Evolutionary conservation across 1,140 invertebrate species (phyloP).

Genomic region (Homalodisca vitripennis): DNA sequence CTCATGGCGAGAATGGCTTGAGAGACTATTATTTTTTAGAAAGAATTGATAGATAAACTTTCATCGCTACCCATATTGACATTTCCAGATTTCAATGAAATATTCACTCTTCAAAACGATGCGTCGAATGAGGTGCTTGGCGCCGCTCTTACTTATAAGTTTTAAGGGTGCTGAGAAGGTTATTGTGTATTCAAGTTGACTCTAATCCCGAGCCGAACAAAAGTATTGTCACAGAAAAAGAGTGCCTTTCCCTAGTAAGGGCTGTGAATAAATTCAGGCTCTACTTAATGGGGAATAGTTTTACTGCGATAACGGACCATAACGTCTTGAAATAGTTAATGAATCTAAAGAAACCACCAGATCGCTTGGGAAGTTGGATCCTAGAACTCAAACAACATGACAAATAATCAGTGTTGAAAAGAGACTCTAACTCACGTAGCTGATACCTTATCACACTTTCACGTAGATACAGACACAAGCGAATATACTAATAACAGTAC

Average conservation of each 20-base stretch:
- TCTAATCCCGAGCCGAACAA: slow-evolving; percentile 42
- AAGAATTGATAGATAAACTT: no score
- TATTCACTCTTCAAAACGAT: slow-evolving; percentile 43
- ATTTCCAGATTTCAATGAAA: slow-evolving; percentile 40
- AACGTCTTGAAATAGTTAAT: slow-evolving; percentile 46
- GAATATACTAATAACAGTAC: no score
- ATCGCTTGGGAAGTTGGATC: slow-evolving; percentile 37
- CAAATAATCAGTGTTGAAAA: no score
- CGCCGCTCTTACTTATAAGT: slow-evolving; percentile 41
- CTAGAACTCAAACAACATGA: slow-evolving; percentile 44
- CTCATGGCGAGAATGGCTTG: background rate
- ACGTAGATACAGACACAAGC: no score
- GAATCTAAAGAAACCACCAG: slow-evolving; percentile 44
- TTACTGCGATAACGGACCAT: slow-evolving; percentile 50
- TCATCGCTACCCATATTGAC: slow-evolving; percentile 34
- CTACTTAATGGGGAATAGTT: slow-evolving; percentile 47
- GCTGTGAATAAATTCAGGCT: slow-evolving; percentile 44
- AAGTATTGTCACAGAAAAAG: slow-evolving; percentile 48
- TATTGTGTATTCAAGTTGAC: slow-evolving; percentile 46
- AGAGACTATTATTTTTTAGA: background rate
- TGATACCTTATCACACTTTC: no score
- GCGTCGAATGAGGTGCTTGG: slow-evolving; percentile 43
- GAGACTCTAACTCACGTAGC: no score
- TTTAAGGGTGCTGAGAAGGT: slow-evolving; percentile 36
- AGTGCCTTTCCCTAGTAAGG: slow-evolving; percentile 48